A percentile compares a stretch with the other conserved stretches of the same genome.
phyloP scores from a whole-genome alignment of 2,113 vertebrate genomes.

The Nannospalax galili region DNA sequence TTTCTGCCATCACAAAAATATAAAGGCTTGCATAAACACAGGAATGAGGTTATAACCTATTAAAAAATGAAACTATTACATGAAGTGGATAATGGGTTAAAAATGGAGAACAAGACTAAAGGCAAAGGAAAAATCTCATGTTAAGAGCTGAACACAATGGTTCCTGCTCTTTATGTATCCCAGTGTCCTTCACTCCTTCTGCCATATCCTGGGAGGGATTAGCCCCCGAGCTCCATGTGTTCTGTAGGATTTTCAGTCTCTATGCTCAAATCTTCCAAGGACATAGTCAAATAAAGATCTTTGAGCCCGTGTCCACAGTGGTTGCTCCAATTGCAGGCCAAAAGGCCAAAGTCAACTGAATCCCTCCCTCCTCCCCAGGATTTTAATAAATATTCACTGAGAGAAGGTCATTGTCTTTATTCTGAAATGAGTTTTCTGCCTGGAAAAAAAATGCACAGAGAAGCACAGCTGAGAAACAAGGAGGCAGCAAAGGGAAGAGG shows the following conservation, averaged over 20 bases:
- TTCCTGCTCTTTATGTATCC: neutral
- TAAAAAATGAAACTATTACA: neutral
- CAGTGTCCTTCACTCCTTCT: neutral
- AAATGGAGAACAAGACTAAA: neutral
- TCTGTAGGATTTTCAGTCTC: neutral
- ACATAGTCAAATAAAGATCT: neutral
- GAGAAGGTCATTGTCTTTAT: neutral
- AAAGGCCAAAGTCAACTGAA: neutral
- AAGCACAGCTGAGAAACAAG: neutral
- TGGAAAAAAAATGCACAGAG: neutral
- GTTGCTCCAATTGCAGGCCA: neutral
- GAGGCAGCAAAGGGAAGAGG: neutral
- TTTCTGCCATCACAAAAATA: neutral
- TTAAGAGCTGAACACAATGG: neutral
- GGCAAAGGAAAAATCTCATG: neutral
- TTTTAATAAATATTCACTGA: neutral
- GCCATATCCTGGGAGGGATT: neutral
- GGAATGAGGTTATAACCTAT: neutral
- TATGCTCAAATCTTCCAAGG: neutral
- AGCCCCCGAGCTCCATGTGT: neutral
- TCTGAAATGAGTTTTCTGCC: neutral
- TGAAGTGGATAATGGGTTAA: neutral
- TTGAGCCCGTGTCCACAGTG: neutral
- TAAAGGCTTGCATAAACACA: neutral
- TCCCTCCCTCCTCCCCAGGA: too few species aligned